A percentile compares a stretch with the other conserved stretches of the same genome.
These are phyloP conservation scores for Vimba vimba DNA, from an alignment of 2,113 vertebrate species.

Conservation along the genomic window DNA sequence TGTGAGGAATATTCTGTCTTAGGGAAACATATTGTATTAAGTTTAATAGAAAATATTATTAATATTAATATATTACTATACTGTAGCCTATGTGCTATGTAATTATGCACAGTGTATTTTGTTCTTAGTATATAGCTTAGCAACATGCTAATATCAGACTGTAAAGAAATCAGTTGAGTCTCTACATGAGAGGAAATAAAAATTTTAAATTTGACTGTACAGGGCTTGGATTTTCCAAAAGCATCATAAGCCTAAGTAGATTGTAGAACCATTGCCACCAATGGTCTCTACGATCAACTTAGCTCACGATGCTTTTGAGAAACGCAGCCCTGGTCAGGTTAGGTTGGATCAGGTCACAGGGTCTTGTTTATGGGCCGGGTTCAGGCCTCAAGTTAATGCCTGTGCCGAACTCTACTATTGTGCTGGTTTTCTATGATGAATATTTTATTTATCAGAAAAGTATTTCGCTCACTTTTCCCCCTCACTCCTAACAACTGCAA, in stretches of 20 bases:
- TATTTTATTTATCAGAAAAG: neutral
- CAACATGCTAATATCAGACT: neutral
- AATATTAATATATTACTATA: neutral
- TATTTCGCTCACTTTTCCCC: neutral
- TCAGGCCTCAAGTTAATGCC: neutral
- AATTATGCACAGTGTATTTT: neutral
- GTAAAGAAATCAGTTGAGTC: neutral
- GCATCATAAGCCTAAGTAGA: no score
- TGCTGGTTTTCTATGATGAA: neutral
- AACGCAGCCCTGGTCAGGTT: no score
- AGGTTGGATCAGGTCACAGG: neutral
- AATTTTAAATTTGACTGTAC: neutral
- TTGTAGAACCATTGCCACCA: no score
- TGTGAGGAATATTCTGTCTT: neutral
- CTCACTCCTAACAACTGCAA: neutral
- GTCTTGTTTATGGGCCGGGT: neutral
- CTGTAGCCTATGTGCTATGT: neutral
- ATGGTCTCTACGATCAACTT: no score
- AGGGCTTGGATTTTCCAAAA: no score
- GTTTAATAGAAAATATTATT: slow-evolving; percentile 1
- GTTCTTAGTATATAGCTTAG: neutral
- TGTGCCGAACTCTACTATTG: neutral
- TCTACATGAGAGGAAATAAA: neutral
- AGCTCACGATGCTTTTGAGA: no score
- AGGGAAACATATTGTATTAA: neutral